Percentiles rank a stretch among this genome's conserved stretches.
phyloP scores from a whole-genome alignment of 2,797 vertebrate species.

The Macrochelys suwanniensis region DNA sequence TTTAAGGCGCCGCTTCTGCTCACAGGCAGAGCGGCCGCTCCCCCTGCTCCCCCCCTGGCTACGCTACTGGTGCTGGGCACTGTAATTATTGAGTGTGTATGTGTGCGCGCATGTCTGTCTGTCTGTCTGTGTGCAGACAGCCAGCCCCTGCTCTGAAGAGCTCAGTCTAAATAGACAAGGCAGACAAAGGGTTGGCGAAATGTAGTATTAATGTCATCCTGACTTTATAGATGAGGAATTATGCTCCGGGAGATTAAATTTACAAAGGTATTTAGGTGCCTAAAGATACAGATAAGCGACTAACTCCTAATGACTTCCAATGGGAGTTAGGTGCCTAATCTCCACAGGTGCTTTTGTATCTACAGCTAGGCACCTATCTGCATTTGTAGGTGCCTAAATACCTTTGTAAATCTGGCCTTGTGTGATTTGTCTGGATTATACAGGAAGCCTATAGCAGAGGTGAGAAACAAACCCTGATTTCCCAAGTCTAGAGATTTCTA shows the following conservation, averaged over 20 bases:
- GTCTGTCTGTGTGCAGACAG: too few relatives aligned
- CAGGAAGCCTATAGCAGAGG: background rate
- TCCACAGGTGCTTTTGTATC: background rate
- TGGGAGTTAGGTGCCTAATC: background rate
- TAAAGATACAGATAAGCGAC: background rate
- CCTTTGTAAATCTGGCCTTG: background rate
- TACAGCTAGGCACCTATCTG: background rate
- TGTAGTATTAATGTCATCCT: background rate
- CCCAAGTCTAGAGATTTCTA: background rate
- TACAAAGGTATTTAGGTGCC: background rate
- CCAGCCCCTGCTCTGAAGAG: background rate
- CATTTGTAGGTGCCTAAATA: background rate
- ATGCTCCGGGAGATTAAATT: fast-evolving
- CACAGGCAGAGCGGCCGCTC: too few relatives aligned
- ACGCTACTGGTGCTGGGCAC: background rate
- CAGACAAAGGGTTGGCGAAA: background rate
- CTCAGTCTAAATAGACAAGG: background rate
- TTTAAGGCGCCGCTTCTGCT: too few relatives aligned
- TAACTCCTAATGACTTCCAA: background rate
- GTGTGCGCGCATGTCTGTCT: too few relatives aligned
- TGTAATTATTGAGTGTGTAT: too few relatives aligned
- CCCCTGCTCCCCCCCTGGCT: too few relatives aligned
- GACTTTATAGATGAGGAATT: background rate
- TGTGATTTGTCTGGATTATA: background rate
- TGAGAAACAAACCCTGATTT: background rate